These are phyloP conservation scores for Melanerpes formicivorus DNA, from an alignment of 2,113 vertebrate genomes.

Conservation along the genomic window DNA sequence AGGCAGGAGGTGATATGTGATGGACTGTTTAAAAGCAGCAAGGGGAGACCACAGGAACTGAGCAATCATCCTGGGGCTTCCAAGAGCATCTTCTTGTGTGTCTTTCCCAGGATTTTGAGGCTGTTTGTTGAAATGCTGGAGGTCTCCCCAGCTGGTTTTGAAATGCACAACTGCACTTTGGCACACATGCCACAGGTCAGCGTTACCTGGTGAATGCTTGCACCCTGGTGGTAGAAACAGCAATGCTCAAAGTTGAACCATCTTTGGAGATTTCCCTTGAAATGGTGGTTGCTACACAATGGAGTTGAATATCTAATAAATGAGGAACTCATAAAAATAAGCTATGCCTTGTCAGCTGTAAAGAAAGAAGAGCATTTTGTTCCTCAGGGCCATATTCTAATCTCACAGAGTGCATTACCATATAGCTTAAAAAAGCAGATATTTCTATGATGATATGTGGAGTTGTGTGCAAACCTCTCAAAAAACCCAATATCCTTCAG, in stretches of 20 bases:
- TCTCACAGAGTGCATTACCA: conserved; percentile 59
- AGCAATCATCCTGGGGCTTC: neutral
- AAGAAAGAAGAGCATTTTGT: neutral
- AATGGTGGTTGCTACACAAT: neutral
- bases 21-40: neutral
- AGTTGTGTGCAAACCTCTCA: neutral
- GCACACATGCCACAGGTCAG: too few species aligned
- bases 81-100: rapidly evolving
- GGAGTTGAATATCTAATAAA: neutral
- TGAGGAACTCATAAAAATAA: conserved; percentile 27
- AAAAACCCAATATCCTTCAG: neutral
- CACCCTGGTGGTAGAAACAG: neutral
- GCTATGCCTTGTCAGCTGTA: conserved; percentile 58
- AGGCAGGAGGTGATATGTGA: neutral
- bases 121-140: neutral
- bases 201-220: neutral
- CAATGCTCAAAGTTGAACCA: neutral
- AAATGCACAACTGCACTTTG: neutral
- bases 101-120: neutral
- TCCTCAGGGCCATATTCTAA: conserved; percentile 62
- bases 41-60: neutral
- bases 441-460: conserved; percentile 30
- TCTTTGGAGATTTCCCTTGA: neutral
- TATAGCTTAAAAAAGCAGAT: conserved; percentile 71
- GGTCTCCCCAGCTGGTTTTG: neutral